Evolutionary conservation across 2,797 vertebrate genomes (phyloP), one percentile per base, ranked within the genome.

Genomic region (Semotilus atromaculatus): DNA sequence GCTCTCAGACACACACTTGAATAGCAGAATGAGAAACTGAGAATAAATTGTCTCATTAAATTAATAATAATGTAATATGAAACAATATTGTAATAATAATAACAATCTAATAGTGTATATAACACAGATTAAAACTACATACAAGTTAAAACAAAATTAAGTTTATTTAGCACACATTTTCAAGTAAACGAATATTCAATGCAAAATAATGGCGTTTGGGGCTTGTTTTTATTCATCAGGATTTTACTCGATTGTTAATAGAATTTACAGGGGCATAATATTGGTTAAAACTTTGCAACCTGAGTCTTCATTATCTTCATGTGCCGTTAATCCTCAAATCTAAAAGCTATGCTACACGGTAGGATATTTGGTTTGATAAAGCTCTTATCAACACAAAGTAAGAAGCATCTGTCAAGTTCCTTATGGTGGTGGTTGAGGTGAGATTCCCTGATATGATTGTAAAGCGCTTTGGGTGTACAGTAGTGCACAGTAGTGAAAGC

Each of bases 231-330:
- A 53, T 48, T 45, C 7, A 29, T 19, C 4, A 72, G 3, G 19
- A 38, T 34, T 67, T 38, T 8, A 34, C 4, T 67, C 8, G 66
- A 36, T 67, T 67, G 31, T 11, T 67, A 36, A 38, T 21, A 36
- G 1, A 19, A 67, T 36, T 67, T 67, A 7, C 4, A 23, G 62
- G 14, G 14, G 1, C 13, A 62, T 16, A 16, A 16, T 29, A 29
- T 62, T 29, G 26, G n/a, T 29, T 6, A 29, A 62, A 62, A 26
- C 0, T 58, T 60, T 62, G 23, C 10, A 11, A 53, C 3, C n/a
- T 85, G 87, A 87, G 91, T 93, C 91, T 93, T 93, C 90, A 93
- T 94, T 94, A 93, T 93, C 90, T 93, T 93, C 82, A 93, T 92
- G 87, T 79, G 70, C 82, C 77, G 75, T 85, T 93, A 93, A 94